Evolutionary conservation across 2,113 vertebrate genomes (phyloP).

Genomic region (Urocynchramus pylzowi): DNA sequence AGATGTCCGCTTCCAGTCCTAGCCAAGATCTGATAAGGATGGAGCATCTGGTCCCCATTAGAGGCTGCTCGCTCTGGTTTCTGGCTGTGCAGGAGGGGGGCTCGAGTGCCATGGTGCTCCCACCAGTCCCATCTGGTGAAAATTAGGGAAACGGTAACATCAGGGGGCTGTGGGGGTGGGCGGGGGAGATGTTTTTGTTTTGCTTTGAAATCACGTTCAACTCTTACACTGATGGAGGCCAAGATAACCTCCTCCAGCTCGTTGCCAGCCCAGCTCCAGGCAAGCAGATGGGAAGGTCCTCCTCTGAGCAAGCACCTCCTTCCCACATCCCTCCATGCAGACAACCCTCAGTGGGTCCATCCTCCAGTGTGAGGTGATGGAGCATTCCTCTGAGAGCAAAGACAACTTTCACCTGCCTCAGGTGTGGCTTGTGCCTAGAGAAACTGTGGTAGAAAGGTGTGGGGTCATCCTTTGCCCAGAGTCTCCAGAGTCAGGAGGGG

Average conservation of each 20-base stretch:
- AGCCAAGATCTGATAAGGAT: conserved; percentile 64
- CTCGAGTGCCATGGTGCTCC: not conserved
- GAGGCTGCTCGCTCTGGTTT: not conserved
- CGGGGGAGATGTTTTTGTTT: conserved; percentile 40
- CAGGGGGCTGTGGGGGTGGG: not conserved
- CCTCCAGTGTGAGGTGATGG: not conserved
- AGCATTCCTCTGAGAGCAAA: not conserved
- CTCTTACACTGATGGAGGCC: conserved; percentile 48
- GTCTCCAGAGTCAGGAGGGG: not conserved
- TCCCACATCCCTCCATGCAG: not conserved
- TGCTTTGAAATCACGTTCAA: conserved; percentile 58
- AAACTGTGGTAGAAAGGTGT: not conserved
- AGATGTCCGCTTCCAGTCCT: conserved; percentile 47
- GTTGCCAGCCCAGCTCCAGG: not conserved
- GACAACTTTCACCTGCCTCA: not conserved
- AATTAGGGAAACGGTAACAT: conserved; percentile 61
- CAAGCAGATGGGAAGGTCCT: not conserved
- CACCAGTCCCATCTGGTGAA: conserved; percentile 59
- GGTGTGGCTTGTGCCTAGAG: not conserved
- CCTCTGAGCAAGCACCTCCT: not conserved
- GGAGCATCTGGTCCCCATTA: conserved; percentile 68
- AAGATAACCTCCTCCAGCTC: conserved; percentile 28
- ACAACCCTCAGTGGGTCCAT: not conserved
- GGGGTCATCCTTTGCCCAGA: not conserved
- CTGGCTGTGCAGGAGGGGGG: not conserved